These are phyloP conservation scores for Hecatera dysodea DNA, from an alignment of 2,888 invertebrate species.

Conservation along the genomic window DNA sequence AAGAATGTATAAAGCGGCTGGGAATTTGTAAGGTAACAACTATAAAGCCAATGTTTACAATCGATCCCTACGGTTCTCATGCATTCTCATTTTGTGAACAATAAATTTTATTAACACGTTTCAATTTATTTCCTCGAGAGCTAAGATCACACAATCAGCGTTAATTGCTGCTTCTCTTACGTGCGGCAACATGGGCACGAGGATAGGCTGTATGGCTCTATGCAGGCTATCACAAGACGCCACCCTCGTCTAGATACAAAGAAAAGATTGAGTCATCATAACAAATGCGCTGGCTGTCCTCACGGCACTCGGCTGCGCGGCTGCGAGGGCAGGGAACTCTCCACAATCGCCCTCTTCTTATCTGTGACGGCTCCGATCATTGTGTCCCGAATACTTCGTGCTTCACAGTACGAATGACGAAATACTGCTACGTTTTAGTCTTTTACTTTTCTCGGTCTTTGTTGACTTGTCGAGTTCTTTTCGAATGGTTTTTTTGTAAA, in stretches of 20 bases:
- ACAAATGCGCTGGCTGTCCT: constrained; percentile 86
- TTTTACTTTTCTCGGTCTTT: constrained; percentile 85
- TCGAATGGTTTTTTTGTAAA: constrained; percentile 85
- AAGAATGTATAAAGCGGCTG: constrained; percentile 74
- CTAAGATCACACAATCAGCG: constrained; percentile 82
- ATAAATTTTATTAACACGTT: constrained; percentile 89
- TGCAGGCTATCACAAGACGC: constrained; percentile 73
- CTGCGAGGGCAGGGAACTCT: constrained; percentile 81
- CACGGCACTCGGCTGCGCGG: constrained; percentile 41
- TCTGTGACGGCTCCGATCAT: constrained; percentile 88
- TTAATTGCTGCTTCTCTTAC: constrained; percentile 89
- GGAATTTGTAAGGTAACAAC: constrained; percentile 75
- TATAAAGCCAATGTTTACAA: constrained; percentile 81
- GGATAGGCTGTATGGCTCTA: constrained; percentile 68
- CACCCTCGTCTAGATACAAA: constrained; percentile 82
- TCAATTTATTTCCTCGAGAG: constrained; percentile 82
- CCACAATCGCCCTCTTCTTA: constrained; percentile 87
- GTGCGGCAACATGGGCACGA: constrained; percentile 78
- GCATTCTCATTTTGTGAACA: constrained; percentile 83
- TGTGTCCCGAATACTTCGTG: constrained; percentile 86
- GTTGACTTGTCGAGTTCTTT: constrained; percentile 87
- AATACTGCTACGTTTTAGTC: constrained; percentile 84
- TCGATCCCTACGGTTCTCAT: constrained; percentile 81
- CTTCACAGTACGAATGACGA: constrained; percentile 85
- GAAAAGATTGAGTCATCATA: constrained; percentile 90